Evolutionary conservation across 1,140 invertebrate genomes (phyloP).

Genomic region (Musca vetustissima): DNA sequence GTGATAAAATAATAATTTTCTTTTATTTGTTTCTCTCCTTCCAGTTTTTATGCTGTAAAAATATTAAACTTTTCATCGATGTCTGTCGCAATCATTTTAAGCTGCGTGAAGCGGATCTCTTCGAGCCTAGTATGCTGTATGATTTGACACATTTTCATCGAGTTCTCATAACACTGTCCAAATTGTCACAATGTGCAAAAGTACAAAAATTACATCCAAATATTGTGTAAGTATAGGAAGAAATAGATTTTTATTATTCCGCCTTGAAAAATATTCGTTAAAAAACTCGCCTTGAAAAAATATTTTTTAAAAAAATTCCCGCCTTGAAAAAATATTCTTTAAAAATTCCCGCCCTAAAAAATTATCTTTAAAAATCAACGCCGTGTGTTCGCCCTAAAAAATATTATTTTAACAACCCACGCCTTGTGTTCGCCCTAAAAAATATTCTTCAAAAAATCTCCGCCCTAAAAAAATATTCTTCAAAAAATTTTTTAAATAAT

Average conservation of each 20-base stretch:
- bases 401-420: no score
- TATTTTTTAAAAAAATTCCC: background rate
- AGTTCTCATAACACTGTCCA: constrained; percentile 86
- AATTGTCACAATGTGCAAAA: constrained; percentile 78
- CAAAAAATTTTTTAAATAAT: no score
- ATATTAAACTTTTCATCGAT: constrained; percentile 88
- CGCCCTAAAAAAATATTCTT: no score
- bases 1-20: background rate
- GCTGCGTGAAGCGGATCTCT: constrained; percentile 82
- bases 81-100: constrained; percentile 81
- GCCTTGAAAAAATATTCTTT: no score
- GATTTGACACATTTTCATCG: constrained; percentile 91
- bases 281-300: background rate
- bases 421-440: no score
- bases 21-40: constrained; percentile 42
- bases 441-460: no score
- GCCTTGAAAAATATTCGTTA: no score
- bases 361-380: background rate
- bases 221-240: constrained; percentile 77
- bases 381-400: no score
- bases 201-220: constrained; percentile 60
- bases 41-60: constrained; percentile 92
- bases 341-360: no score
- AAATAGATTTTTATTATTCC: no score
- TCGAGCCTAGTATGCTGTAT: constrained; percentile 90